These are phyloP conservation scores for Lacerta agilis DNA, from an alignment of 2,797 vertebrate genomes.

Conservation along the genomic window DNA sequence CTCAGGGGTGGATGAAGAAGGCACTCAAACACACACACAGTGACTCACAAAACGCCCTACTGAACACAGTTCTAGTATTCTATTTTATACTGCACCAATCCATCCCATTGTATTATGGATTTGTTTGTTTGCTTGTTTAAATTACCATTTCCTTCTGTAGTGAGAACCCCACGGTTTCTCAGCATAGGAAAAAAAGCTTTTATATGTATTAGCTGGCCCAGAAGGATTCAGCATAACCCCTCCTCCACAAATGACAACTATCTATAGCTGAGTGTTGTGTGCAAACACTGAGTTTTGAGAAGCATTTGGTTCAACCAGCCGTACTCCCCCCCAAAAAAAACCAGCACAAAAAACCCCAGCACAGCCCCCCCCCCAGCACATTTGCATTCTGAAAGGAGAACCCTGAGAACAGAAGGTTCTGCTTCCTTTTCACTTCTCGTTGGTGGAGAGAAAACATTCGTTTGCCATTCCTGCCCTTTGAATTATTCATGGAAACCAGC, in stretches of 20 bases:
- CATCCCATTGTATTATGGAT: neutral
- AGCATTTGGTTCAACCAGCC: accelerated
- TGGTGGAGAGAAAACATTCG: slow-evolving; percentile 67
- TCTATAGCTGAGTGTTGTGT: neutral
- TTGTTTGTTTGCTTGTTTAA: neutral
- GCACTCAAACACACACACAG: no score
- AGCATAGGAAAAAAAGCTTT: neutral
- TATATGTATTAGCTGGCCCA: neutral
- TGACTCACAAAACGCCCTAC: no score
- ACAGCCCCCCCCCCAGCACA: neutral
- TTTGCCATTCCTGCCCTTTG: slow-evolving; percentile 75
- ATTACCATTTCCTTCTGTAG: neutral
- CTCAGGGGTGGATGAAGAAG: no score
- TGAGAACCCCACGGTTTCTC: neutral
- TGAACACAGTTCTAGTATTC: no score
- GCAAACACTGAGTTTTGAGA: neutral
- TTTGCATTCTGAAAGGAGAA: neutral
- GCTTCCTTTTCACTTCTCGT: slow-evolving; percentile 55
- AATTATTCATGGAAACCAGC: slow-evolving; percentile 79
- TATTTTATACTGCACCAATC: neutral
- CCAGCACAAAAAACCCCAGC: no score
- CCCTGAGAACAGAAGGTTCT: slow-evolving; percentile 23
- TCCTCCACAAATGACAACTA: neutral
- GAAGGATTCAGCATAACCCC: neutral
- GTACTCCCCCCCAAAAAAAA: neutral